A percentile compares a stretch with the other conserved stretches of the same genome.
phyloP scores from a whole-genome alignment of 2,888 invertebrate species.

The Anthoptus insignis region DNA sequence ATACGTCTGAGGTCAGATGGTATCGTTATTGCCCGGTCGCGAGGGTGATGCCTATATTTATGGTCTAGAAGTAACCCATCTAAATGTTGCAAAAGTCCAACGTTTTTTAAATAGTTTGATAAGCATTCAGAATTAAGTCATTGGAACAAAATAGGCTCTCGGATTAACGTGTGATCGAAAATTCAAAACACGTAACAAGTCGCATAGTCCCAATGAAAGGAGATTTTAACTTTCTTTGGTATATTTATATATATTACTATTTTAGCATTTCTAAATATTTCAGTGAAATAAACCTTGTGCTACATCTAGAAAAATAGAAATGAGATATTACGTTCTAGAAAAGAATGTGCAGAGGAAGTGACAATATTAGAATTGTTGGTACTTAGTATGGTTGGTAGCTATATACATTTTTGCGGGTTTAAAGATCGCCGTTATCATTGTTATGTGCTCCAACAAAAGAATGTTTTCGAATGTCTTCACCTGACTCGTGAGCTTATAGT shows the following conservation, averaged over 20 bases:
- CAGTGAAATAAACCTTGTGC: constrained; percentile 15
- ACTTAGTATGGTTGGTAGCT: neutral
- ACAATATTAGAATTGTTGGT: neutral
- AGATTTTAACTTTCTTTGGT: neutral
- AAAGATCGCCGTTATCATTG: constrained; percentile 6
- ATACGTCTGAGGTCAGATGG: no score
- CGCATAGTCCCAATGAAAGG: no score
- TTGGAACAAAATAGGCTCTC: no score
- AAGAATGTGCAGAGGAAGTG: neutral
- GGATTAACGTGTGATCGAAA: no score
- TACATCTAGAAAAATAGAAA: constrained; percentile 5
- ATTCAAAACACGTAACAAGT: no score
- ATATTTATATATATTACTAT: neutral
- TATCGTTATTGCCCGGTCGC: no score
- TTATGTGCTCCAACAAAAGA: constrained; percentile 27
- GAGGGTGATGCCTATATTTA: no score
- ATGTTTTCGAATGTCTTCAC: constrained; percentile 25
- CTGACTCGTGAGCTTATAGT: constrained; percentile 43
- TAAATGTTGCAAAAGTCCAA: no score
- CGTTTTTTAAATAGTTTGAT: no score
- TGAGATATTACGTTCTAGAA: neutral
- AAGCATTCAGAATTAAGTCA: no score
- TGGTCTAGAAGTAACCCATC: no score
- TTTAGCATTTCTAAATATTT: constrained; percentile 12
- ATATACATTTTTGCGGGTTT: neutral